A percentile compares a stretch with the other conserved stretches of the same genome.
Conservation (phyloP, 2,888 invertebrate species). For the Spisula subtruncata region DNA sequence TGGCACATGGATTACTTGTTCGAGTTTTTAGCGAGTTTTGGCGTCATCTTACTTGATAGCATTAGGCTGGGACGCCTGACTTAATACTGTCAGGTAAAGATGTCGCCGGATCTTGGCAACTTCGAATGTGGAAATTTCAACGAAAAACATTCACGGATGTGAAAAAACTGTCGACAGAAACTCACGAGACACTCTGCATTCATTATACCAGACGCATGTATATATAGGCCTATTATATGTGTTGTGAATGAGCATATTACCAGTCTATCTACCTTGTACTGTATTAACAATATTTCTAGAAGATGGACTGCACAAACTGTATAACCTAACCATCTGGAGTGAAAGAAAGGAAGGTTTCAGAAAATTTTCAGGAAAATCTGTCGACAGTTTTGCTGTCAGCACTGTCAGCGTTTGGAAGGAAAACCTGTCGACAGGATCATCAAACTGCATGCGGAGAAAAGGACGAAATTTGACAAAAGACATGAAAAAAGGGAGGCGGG, state of each 20-base stretch:
- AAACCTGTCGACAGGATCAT: too few species aligned
- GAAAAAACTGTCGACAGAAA: slow-evolving; percentile 46
- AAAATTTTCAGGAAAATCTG: background rate
- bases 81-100: slow-evolving; percentile 88
- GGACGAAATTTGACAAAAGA: background rate
- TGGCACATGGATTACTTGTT: slow-evolving; percentile 54
- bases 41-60: slow-evolving; percentile 86
- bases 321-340: background rate
- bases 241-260: slow-evolving; percentile 34
- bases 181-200: slow-evolving; percentile 39
- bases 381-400: background rate
- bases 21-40: slow-evolving; percentile 75
- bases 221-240: slow-evolving; percentile 41
- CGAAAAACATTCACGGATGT: slow-evolving; percentile 28
- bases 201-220: slow-evolving; percentile 44
- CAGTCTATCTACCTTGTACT: slow-evolving; percentile 28
- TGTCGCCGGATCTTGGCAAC: slow-evolving; percentile 81
- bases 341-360: background rate
- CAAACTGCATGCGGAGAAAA: too few species aligned
- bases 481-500: background rate
- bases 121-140: slow-evolving; percentile 62
- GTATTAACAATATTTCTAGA: slow-evolving; percentile 30
- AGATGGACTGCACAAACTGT: slow-evolving; percentile 15
- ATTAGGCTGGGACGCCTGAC: slow-evolving; percentile 84
- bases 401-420: too few species aligned